phyloP scores from a whole-genome alignment of 2,797 vertebrate species.

The Sebastes minor region DNA sequence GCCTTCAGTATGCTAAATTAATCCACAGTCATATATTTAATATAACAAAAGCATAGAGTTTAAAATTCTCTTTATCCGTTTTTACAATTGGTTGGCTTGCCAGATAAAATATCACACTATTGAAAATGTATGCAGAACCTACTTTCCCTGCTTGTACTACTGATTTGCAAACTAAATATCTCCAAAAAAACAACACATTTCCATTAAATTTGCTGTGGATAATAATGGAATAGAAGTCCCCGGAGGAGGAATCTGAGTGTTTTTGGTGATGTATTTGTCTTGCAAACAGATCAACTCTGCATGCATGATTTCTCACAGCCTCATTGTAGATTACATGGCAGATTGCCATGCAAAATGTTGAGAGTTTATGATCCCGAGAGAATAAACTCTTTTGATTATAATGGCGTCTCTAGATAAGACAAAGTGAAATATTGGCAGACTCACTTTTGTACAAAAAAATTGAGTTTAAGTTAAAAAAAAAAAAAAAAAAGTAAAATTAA shows the following conservation, averaged over 20 bases:
- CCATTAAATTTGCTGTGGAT: no score
- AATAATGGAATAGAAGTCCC: no score
- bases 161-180: no score
- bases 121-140: no score
- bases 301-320: not conserved
- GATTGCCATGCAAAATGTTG: not conserved
- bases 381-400: constrained; percentile 3
- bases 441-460: not conserved
- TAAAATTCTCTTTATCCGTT: not conserved
- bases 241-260: no score
- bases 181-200: no score
- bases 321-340: not conserved
- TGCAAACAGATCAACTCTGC: not conserved
- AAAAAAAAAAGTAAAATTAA: not conserved
- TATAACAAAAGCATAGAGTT: not conserved
- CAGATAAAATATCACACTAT: not conserved
- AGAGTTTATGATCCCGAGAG: not conserved
- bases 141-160: no score
- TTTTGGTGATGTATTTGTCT: no score
- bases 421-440: not conserved
- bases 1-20: not conserved
- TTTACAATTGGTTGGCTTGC: not conserved
- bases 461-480: not conserved
- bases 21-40: not conserved
- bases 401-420: not conserved